Evolutionary conservation across 1,140 invertebrate genomes (phyloP), one percentile per base, ranked within the genome.

Genomic region (Metopolophium dirhodum): DNA sequence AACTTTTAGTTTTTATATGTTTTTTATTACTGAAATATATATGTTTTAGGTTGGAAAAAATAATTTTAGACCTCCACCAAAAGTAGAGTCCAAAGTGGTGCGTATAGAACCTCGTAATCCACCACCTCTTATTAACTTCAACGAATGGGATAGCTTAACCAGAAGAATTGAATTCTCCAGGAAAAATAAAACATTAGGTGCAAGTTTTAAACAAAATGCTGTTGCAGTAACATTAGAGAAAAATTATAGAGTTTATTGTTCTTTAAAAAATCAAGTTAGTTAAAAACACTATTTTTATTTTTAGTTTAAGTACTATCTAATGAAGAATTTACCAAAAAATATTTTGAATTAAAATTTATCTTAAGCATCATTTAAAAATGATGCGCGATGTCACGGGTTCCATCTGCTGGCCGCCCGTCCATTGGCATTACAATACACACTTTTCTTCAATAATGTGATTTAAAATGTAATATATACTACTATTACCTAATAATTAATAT

Each of bases 41-140:
- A 90, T 93, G 94, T 95, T 95, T 95, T 94, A 97, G 97, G 98
- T 99, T 95, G 98, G 99, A 18, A 99, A 99, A 95, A 99, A 99
- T 95, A 99, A 99, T 95, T 99, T 99, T 95, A 96, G 97, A 94
- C 99, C 99, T 82, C 99, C 99, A 77, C 99, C 99, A 61, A 99
- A 99, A 96, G 98, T 99, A 0, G 99, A 99, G 95, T 99, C 99
- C 0, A 98, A 97, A 96, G 99, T 99, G n/a, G 98, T 99, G 0
- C 96, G 99, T 95, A 97, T 99, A 95, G 99, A 99, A n/a, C n/a
- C n/a, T n/a, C n/a, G n/a, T n/a, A n/a, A n/a, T n/a, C n/a, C n/a
- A n/a, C n/a, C n/a, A n/a, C n/a, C n/a, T n/a, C n/a, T n/a, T n/a
- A n/a, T n/a, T 49, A 99, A 99, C 95, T 99, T 99, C 95, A 97